Evolutionary conservation across 2,888 invertebrate species (phyloP).

Genomic region (Diogma glabrata): DNA sequence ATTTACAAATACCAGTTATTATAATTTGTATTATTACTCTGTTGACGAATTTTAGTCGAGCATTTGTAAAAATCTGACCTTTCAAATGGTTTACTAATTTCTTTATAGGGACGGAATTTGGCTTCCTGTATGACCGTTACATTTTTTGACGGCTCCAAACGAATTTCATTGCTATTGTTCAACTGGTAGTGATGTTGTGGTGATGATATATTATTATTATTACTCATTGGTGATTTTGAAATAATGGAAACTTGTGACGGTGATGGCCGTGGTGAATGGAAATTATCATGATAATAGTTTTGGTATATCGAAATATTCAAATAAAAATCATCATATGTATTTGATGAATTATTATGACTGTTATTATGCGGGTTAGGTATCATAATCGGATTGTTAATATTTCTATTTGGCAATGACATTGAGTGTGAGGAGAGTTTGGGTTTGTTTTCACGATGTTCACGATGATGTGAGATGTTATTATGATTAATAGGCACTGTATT

Average conservation of each 20-base stretch:
- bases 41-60: constrained; percentile 81
- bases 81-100: constrained; percentile 93
- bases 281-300: constrained; percentile 4
- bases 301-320: not conserved
- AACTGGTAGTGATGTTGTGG: not conserved
- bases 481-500: too few species aligned
- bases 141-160: constrained; percentile 68
- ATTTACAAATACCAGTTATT: too few species aligned
- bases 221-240: constrained; percentile 1
- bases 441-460: constrained; percentile 22
- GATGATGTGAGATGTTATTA: constrained; percentile 8
- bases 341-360: not conserved
- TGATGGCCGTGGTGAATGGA: not conserved
- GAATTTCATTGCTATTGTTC: constrained; percentile 36
- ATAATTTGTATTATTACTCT: constrained; percentile 26
- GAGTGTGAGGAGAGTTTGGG: constrained; percentile 34
- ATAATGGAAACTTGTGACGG: not conserved
- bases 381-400: not conserved
- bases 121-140: constrained; percentile 78
- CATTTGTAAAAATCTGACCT: constrained; percentile 98
- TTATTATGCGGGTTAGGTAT: not conserved
- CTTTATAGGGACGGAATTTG: constrained; percentile 81
- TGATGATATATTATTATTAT: constrained; percentile 3
- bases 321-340: constrained; percentile 10
- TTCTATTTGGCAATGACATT: constrained; percentile 23